phyloP scores from a whole-genome alignment of 2,797 vertebrate species.

The Phalloptychus januarius region DNA sequence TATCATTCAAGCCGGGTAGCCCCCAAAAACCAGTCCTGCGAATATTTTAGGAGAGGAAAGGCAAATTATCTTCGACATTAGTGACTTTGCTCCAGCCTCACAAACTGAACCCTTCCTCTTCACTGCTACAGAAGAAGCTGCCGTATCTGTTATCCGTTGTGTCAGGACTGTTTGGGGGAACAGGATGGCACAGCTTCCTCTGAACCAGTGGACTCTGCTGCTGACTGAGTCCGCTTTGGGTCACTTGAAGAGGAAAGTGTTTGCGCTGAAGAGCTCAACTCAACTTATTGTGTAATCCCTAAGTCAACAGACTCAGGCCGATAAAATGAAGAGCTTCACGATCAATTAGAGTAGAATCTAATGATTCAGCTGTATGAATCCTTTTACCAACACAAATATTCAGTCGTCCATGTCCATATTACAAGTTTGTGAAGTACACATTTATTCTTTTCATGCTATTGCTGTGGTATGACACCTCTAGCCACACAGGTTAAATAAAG shows the following conservation, averaged over 20 bases:
- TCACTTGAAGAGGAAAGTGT: slow-evolving; percentile 72
- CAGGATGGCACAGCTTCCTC: slow-evolving; percentile 76
- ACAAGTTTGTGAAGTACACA: neutral
- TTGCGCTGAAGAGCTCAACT: slow-evolving; percentile 75
- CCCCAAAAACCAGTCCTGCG: slow-evolving; percentile 58
- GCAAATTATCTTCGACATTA: slow-evolving; percentile 52
- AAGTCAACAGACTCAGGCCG: slow-evolving; percentile 78
- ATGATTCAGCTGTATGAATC: slow-evolving; percentile 66
- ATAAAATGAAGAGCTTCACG: slow-evolving; percentile 83
- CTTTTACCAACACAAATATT: slow-evolving; percentile 43
- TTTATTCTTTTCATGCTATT: neutral
- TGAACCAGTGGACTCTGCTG: slow-evolving; percentile 75
- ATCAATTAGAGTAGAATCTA: slow-evolving; percentile 80
- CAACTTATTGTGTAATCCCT: slow-evolving; percentile 85
- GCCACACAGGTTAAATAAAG: neutral
- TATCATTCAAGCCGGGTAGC: slow-evolving; percentile 65
- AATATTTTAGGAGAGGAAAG: slow-evolving; percentile 37
- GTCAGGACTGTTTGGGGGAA: slow-evolving; percentile 62
- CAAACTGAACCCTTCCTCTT: neutral
- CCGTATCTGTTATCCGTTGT: neutral
- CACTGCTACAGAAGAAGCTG: neutral
- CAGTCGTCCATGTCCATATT: neutral
- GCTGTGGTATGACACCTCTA: neutral
- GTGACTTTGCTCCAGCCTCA: neutral
- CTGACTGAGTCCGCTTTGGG: slow-evolving; percentile 80